Evolutionary conservation across 2,113 vertebrate genomes (phyloP).

Genomic region (Psammodynastes pulverulentus): DNA sequence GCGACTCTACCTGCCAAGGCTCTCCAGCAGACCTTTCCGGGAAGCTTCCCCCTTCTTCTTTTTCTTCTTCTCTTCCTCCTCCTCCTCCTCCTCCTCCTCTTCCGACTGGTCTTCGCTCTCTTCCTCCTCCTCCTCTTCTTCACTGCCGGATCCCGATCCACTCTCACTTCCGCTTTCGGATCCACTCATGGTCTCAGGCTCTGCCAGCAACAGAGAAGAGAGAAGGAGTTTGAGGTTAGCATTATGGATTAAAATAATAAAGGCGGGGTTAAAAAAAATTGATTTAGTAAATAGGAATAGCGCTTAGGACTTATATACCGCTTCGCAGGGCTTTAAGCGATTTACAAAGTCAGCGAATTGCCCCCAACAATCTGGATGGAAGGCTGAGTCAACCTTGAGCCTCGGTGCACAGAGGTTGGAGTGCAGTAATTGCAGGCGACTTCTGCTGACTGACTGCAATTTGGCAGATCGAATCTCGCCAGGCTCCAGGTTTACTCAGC

Average conservation of each 20-base stretch:
- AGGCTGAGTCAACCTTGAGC: no score
- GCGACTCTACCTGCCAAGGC: constrained; percentile 62
- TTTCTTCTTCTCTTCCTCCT: constrained; percentile 76
- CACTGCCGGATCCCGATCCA: constrained; percentile 47
- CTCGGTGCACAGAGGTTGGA: no score
- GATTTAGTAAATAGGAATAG: neutral
- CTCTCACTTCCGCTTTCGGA: constrained; percentile 73
- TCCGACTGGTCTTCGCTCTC: constrained; percentile 74
- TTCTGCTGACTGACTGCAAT: no score
- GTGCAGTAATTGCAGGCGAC: no score
- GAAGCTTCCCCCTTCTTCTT: constrained; percentile 69
- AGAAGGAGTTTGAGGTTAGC: neutral
- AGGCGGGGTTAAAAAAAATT: neutral
- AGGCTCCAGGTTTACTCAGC: no score
- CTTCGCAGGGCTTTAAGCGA: no score
- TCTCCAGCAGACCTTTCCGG: constrained; percentile 63
- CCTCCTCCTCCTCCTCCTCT: constrained; percentile 73
- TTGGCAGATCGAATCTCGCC: no score
- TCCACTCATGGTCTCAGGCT: constrained; percentile 79
- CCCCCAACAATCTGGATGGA: no score
- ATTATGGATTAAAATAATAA: neutral
- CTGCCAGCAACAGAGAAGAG: constrained; percentile 55
- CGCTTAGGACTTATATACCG: no score
- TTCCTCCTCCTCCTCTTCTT: constrained; percentile 68
- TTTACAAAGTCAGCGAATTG: no score